Conservation (phyloP, 2,797 vertebrate species). For the Erethizon dorsatum region DNA sequence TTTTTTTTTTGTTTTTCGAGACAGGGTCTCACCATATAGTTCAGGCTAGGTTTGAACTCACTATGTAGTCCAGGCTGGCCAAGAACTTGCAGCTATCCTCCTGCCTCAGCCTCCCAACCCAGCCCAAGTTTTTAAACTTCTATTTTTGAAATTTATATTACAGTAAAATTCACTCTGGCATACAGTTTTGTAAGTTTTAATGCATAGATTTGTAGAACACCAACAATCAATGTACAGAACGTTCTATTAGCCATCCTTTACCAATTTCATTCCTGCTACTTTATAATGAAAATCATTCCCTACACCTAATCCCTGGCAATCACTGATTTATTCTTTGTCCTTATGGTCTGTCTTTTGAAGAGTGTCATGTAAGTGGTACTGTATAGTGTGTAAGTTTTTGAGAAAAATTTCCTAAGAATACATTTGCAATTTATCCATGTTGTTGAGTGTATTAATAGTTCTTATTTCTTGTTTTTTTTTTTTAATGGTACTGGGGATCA, state of each 20-base stretch:
- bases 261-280: slow-evolving; percentile 48
- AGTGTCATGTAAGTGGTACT: slow-evolving; percentile 55
- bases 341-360: slow-evolving; percentile 5
- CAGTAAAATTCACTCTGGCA: background rate
- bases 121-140: background rate
- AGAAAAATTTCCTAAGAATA: slow-evolving; percentile 36
- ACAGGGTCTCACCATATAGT: background rate
- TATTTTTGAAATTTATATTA: background rate
- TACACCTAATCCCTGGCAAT: background rate
- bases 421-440: background rate
- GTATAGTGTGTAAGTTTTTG: slow-evolving; percentile 11
- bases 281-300: slow-evolving; percentile 25
- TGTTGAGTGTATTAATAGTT: background rate
- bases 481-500: background rate
- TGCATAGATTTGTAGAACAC: background rate
- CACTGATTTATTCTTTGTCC: slow-evolving; percentile 17
- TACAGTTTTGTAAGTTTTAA: slow-evolving; percentile 46
- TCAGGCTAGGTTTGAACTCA: background rate
- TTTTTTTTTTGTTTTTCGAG: background rate
- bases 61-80: background rate
- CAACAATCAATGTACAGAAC: background rate
- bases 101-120: background rate
- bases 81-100: background rate
- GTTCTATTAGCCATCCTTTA: background rate
- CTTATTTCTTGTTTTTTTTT: background rate